These are phyloP conservation scores for Calidris pugnax DNA, from an alignment of 2,113 vertebrate species.

Conservation along the genomic window DNA sequence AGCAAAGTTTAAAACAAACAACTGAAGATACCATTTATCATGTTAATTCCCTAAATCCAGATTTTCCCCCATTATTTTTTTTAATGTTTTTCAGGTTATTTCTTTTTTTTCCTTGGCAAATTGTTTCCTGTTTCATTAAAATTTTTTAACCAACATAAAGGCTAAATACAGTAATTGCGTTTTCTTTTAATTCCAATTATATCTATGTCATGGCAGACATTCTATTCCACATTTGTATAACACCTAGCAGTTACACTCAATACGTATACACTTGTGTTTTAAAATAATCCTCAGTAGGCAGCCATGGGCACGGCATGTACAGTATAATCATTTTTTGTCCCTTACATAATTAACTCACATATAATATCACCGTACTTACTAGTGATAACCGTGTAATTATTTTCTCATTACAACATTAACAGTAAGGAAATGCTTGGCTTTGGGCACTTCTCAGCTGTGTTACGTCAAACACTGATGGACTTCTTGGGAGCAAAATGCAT, in stretches of 20 bases:
- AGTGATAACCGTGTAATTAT: not conserved
- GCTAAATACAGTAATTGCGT: not conserved
- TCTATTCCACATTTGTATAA: not conserved
- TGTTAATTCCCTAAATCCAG: not conserved
- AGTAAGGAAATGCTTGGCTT: not conserved
- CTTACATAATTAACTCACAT: not conserved
- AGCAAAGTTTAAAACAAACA: not conserved
- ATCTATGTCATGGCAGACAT: not conserved
- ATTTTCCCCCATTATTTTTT: not conserved
- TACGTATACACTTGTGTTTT: not conserved
- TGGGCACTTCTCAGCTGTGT: not conserved
- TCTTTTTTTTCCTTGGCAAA: not conserved
- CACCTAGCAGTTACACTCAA: not conserved
- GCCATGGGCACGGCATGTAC: not conserved
- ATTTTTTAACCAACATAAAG: not conserved
- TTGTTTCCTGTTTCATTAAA: not conserved
- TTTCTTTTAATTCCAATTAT: not conserved
- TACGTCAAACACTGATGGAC: not conserved
- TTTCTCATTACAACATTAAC: not conserved
- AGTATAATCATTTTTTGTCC: not conserved
- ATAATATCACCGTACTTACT: not conserved
- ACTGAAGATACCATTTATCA: not conserved
- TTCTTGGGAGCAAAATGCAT: not conserved
- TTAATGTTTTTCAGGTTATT: not conserved
- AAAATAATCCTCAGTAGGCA: not conserved